Conservation (phyloP, 92 coral and sea anemone genomes). For the Palythoa heliodiscus region DNA sequence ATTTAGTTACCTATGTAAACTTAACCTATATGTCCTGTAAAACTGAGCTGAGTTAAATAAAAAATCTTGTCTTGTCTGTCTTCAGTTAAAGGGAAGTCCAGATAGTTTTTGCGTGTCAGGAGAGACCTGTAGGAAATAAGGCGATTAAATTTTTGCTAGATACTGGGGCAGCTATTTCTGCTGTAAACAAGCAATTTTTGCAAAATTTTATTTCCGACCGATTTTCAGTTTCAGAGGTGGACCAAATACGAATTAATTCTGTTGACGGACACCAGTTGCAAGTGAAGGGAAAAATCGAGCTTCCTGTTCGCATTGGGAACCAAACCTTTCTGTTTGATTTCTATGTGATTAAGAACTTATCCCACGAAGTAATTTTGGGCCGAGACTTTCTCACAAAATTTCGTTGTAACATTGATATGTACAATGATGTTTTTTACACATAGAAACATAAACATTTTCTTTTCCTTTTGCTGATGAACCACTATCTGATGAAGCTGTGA, state of each 20-base stretch:
- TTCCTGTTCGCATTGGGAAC: neutral
- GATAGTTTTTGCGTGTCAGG: too few species aligned
- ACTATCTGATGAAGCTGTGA: neutral
- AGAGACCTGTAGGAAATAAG: too few species aligned
- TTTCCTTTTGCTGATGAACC: slow-evolving; percentile 12
- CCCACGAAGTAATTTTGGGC: neutral
- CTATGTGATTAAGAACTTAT: neutral
- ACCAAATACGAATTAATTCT: neutral
- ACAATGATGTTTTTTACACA: neutral
- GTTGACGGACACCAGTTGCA: neutral
- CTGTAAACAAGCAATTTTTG: neutral
- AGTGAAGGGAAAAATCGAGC: neutral
- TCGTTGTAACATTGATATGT: neutral
- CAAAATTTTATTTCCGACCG: neutral
- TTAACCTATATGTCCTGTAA: too few species aligned
- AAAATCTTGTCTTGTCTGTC: neutral
- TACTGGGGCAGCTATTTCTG: neutral
- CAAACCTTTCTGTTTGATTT: neutral
- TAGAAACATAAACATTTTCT: neutral
- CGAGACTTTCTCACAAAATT: slow-evolving; percentile 13
- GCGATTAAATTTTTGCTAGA: too few species aligned
- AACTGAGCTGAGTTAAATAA: too few species aligned
- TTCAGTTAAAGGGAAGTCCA: neutral
- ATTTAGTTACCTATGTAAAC: too few species aligned
- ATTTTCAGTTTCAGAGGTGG: neutral